Percentiles rank a stretch among this genome's conserved stretches.
phyloP scores from a whole-genome alignment of 2,888 invertebrate genomes.

The Athripsodes cinereus region DNA sequence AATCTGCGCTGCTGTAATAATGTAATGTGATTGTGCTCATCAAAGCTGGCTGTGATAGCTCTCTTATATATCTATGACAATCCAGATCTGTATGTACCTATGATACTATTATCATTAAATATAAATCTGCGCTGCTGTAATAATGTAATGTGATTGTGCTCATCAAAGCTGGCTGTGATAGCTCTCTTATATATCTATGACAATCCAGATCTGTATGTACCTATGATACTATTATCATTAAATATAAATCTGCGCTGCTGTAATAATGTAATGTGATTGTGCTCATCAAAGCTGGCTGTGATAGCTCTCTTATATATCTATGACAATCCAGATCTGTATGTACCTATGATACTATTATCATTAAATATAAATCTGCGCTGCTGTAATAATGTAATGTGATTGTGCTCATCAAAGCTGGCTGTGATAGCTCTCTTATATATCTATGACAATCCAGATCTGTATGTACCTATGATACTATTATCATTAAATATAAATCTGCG shows the following conservation, averaged over 20 bases:
- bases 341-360: no score
- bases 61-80: conserved; percentile 63
- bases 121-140: background rate
- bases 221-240: no score
- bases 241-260: background rate
- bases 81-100: conserved; percentile 79
- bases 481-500: no score
- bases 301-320: conserved; percentile 67
- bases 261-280: conserved; percentile 48
- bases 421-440: conserved; percentile 73
- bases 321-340: conserved; percentile 71
- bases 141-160: conserved; percentile 59
- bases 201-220: conserved; percentile 80
- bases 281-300: conserved; percentile 97
- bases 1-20: background rate
- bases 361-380: background rate
- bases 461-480: no score
- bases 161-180: conserved; percentile 97
- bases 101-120: no score
- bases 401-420: conserved; percentile 95
- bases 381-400: conserved; percentile 40
- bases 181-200: conserved; percentile 60
- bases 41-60: conserved; percentile 95
- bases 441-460: conserved; percentile 71
- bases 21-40: conserved; percentile 69